A percentile compares a stretch with the other conserved stretches of the same genome.
These are phyloP conservation scores for Hestina assimilis DNA, from an alignment of 1,140 invertebrate species.

Conservation along the genomic window DNA sequence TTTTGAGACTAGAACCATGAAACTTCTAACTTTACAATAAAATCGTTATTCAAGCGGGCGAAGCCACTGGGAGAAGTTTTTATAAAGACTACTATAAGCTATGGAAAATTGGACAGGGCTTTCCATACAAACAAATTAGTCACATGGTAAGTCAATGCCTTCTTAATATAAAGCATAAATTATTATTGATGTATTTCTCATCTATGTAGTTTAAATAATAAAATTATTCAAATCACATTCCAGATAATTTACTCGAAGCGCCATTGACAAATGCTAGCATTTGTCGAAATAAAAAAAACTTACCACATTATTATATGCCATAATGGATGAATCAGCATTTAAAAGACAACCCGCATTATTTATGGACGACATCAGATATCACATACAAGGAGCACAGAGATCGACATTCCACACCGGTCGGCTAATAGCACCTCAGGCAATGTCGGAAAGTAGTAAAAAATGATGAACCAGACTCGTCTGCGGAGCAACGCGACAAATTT, in stretches of 20 bases:
- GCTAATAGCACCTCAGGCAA: conserved; percentile 38
- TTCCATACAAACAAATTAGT: too few species aligned
- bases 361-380: conserved; percentile 41
- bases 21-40: too few species aligned
- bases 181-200: too few species aligned
- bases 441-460: conserved; percentile 62
- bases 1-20: too few species aligned
- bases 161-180: too few species aligned
- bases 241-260: neutral
- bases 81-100: too few species aligned
- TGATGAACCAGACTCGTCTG: conserved; percentile 59
- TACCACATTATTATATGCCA: conserved; percentile 41
- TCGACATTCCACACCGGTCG: conserved; percentile 41
- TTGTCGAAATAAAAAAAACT: conserved; percentile 8
- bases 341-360: conserved; percentile 46
- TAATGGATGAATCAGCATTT: conserved; percentile 62
- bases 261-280: conserved; percentile 8
- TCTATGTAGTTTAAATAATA: too few species aligned
- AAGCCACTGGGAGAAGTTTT: too few species aligned
- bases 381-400: conserved; percentile 34
- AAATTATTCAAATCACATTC: neutral
- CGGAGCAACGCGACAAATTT: conserved; percentile 65
- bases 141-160: too few species aligned
- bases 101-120: too few species aligned
- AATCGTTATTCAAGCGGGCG: too few species aligned